These are phyloP conservation scores for Ommatoiulus sabulosus DNA, from an alignment of 2,888 invertebrate genomes.

Conservation along the genomic window DNA sequence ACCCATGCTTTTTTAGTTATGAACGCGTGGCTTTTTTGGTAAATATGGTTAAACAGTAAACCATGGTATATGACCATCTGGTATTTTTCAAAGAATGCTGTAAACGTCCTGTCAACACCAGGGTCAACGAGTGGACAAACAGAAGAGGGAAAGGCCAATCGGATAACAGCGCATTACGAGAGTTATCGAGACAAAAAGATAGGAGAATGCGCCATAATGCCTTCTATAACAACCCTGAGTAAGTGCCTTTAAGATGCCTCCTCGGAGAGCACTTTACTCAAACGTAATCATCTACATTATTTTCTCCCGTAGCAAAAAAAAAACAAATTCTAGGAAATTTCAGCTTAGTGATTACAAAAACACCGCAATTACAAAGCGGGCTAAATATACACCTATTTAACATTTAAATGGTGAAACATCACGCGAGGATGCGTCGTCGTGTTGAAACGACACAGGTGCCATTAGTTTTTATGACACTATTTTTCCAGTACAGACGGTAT, in stretches of 20 bases:
- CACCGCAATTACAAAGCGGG: not conserved
- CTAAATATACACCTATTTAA: slow-evolving; percentile 10
- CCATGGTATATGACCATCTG: not conserved
- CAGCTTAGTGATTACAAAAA: slow-evolving; percentile 18
- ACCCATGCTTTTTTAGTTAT: no score
- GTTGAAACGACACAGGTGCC: not conserved
- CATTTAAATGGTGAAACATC: not conserved
- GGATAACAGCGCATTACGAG: slow-evolving; percentile 23
- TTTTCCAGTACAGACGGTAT: slow-evolving; percentile 8
- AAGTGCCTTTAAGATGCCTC: not conserved
- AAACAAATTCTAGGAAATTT: not conserved
- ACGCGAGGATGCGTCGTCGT: not conserved
- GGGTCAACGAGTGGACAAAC: slow-evolving; percentile 16
- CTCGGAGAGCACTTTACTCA: slow-evolving; percentile 3
- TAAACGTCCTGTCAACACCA: not conserved
- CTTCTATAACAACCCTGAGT: not conserved
- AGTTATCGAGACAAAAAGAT: not conserved
- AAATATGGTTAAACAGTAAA: no score
- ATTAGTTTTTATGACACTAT: slow-evolving; percentile 14
- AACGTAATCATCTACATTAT: slow-evolving; percentile 19
- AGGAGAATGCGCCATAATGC: not conserved
- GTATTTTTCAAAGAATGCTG: not conserved
- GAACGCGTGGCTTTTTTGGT: no score
- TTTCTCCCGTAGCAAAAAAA: not conserved
- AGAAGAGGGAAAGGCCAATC: slow-evolving; percentile 6